A percentile compares a stretch with the other conserved stretches of the same genome.
Conservation (phyloP, 2,797 vertebrate species). For the Centropyge bicolor region DNA sequence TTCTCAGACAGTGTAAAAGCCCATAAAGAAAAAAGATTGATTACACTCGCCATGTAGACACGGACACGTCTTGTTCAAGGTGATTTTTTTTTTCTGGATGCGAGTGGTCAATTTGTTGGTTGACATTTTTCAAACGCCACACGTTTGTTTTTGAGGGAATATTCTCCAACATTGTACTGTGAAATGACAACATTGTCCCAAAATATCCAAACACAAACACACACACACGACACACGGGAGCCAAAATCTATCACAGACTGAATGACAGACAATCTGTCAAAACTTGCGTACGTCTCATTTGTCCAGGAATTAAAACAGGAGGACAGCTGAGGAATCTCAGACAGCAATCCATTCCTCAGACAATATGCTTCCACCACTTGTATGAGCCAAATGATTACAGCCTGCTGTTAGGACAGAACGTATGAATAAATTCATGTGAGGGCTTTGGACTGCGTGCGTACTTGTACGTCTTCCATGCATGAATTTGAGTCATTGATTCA, state of each 20-base stretch:
- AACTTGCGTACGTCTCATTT: constrained; percentile 63
- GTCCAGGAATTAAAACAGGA: constrained; percentile 67
- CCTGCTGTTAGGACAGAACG: constrained; percentile 64
- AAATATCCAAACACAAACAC: constrained; percentile 30
- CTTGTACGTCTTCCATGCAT: constrained; percentile 46
- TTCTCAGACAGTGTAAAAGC: constrained; percentile 11
- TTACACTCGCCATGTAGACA: constrained; percentile 7
- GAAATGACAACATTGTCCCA: constrained; percentile 47
- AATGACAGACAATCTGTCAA: constrained; percentile 68
- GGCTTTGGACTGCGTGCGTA: constrained; percentile 47
- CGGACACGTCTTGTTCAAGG: constrained; percentile 28
- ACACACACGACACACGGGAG: not conserved
- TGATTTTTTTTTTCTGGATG: constrained; percentile 39
- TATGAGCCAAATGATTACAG: constrained; percentile 72
- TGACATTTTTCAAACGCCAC: constrained; percentile 48
- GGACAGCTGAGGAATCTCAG: constrained; percentile 65
- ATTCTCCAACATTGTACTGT: constrained; percentile 11
- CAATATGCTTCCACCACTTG: constrained; percentile 65
- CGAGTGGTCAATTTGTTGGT: constrained; percentile 28
- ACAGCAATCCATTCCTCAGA: constrained; percentile 68
- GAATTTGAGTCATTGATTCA: constrained; percentile 57
- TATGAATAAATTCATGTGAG: constrained; percentile 70
- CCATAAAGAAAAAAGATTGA: constrained; percentile 10
- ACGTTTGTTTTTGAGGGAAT: constrained; percentile 45
- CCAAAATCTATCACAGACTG: constrained; percentile 31